These are phyloP conservation scores for Empis livida DNA, from an alignment of 2,888 invertebrate genomes.

Conservation along the genomic window DNA sequence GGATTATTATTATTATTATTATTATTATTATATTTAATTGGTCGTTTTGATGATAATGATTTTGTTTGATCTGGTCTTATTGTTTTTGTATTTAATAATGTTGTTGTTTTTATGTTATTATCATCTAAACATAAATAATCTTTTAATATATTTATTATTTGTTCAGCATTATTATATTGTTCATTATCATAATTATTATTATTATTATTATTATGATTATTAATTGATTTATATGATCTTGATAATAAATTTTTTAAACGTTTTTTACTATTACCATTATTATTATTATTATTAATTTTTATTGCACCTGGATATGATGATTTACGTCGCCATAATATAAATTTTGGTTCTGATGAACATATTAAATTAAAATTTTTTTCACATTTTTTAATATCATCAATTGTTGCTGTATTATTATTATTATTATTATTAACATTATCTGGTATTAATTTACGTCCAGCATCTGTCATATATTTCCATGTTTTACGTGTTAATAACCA, in stretches of 20 bases:
- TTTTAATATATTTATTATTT: slow-evolving; percentile 24
- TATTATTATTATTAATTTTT: slow-evolving; percentile 13
- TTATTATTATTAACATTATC: slow-evolving; percentile 58
- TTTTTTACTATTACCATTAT: slow-evolving; percentile 9
- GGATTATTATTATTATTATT: not conserved
- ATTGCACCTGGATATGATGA: slow-evolving; percentile 64
- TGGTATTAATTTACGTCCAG: slow-evolving; percentile 73
- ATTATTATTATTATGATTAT: slow-evolving; percentile 7
- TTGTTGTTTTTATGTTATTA: slow-evolving; percentile 21
- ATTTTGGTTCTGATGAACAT: slow-evolving; percentile 63
- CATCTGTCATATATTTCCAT: slow-evolving; percentile 88
- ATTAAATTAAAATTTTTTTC: slow-evolving; percentile 76
- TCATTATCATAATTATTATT: slow-evolving; percentile 11
- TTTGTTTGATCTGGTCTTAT: slow-evolving; percentile 27
- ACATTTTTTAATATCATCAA: slow-evolving; percentile 64
- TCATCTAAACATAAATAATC: slow-evolving; percentile 23
- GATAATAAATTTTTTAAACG: slow-evolving; percentile 19
- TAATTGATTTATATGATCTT: slow-evolving; percentile 13
- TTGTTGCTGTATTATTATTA: not conserved
- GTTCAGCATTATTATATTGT: slow-evolving; percentile 18
- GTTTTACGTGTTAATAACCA: slow-evolving; percentile 82
- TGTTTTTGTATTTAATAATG: slow-evolving; percentile 25
- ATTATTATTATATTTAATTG: slow-evolving; percentile 6
- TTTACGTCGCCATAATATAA: slow-evolving; percentile 64
- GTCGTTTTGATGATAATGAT: slow-evolving; percentile 27